Percentiles rank a stretch among this genome's conserved stretches.
phyloP scores from a whole-genome alignment of 1,140 invertebrate species.

The Atta colombica region DNA sequence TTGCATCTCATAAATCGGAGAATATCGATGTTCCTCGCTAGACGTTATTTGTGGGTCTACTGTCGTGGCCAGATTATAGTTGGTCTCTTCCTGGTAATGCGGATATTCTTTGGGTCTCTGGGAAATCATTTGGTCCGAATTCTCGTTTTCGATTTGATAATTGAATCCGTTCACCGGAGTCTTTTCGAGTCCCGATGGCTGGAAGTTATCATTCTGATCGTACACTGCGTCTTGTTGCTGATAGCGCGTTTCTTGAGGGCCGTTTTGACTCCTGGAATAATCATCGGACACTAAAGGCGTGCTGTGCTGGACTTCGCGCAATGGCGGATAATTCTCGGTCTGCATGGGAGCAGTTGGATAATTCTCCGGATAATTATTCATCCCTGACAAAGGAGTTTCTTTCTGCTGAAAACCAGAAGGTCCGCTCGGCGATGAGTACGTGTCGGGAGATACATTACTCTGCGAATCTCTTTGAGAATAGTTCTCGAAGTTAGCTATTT shows the following conservation, averaged over 20 bases:
- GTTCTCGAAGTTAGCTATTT: constrained; percentile 66
- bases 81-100: constrained; percentile 75
- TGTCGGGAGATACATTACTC: constrained; percentile 24
- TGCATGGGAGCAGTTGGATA: constrained; percentile 71
- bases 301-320: constrained; percentile 58
- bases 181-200: constrained; percentile 73
- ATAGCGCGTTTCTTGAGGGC: constrained; percentile 67
- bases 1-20: constrained; percentile 67
- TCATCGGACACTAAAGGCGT: constrained; percentile 62
- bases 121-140: constrained; percentile 38
- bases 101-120: constrained; percentile 72
- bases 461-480: constrained; percentile 59
- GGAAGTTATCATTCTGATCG: constrained; percentile 55
- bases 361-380: constrained; percentile 76
- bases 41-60: constrained; percentile 60
- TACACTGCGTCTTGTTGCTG: constrained; percentile 49
- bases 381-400: constrained; percentile 21
- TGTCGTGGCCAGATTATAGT: constrained; percentile 73
- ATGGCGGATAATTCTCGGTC: constrained; percentile 76
- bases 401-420: constrained; percentile 26
- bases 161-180: constrained; percentile 82
- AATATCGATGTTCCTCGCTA: constrained; percentile 69
- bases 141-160: constrained; percentile 76
- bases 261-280: constrained; percentile 67
- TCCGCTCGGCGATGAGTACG: neutral